Evolutionary conservation across 2,113 vertebrate species (phyloP), one percentile per base, ranked within the genome.

Genomic region (Neogobius melanostomus): DNA sequence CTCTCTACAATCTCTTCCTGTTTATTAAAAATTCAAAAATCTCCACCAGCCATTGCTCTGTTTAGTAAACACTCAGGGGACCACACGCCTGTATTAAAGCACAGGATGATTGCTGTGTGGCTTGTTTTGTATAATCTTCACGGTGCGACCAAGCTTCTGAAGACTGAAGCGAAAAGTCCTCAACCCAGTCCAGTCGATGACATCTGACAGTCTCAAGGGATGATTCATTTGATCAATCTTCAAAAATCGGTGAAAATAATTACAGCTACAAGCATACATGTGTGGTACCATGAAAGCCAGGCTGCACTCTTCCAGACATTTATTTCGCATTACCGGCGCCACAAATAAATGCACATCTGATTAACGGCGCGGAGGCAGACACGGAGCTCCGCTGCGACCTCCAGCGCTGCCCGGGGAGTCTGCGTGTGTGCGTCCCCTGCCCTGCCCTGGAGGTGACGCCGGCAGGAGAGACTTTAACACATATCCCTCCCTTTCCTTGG

Each of bases 1-100:
- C 78, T 78, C 80, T 78, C 85, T 91, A 82, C 82, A 88, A 83
- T 90, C 86, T 81, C 83, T 82, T 77, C 56, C 83, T 79, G 79
- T 82, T 89, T 90, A 91, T 92, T 89, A 91, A 91, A 91, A 91
- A 91, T 92, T 92, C 84, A 91, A 91, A 91, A 91, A 91, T 90
- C 87, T 88, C 80, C 76, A 83, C 71, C 7, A 36, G 72, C 87
- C 85, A 90, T 87, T 85, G 84, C 79, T 88, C 86, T 89, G 90
- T 91, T 92, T 86, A 88, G 88, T 78, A 79, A 85, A 86, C 83
- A 81, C 89, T 86, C 85, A n/a, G 69, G 87, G 87, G 90, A 88
- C 64, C 72, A 80, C 73, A 75, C 81, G 66, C 71, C 72, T 76
- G 80, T 83, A 84, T 91, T 88, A 90, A 85, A 84, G 82, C 81